Evolutionary conservation across 2,888 invertebrate genomes (phyloP), one percentile per base, ranked within the genome.

Genomic region (Tillus elongatus): DNA sequence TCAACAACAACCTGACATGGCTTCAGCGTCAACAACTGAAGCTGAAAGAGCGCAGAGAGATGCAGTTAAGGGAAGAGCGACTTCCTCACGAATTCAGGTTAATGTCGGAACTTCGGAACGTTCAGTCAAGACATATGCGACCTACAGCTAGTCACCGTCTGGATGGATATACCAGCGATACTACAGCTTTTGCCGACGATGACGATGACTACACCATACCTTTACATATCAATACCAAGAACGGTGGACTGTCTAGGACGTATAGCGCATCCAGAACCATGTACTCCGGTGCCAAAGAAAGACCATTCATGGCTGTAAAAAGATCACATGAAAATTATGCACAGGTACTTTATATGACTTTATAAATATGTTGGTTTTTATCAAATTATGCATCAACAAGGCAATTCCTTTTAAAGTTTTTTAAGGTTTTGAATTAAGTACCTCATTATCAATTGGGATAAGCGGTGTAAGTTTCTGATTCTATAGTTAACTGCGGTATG

Each of bases 21-120:
- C 71, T 88, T 43, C 85, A 86, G 63, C 72, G 81, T 46, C 87
- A 88, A 58, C 87, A 88, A 57, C 75, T 83, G 60, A 86, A 86
- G 60, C 71, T 88, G 30, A 74, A 83, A 33, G 85, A 85, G 51
- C 73, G 82, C 49, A 74, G 78, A 52, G 85, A 85, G 59, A 77
- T 80, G 41, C 73, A 82, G 57, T 73, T 80, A 61, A 70, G 80
- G 43, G 80, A 81, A 56, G 82, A 84, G 61, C 73, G 80, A 47
- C 72, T 75, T 50, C 78, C 79, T 44, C 75, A 79, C 58, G 85
- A 85, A 64, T 72, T 73, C 44, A 67, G 73, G 16, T 67, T 79
- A 39, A 64, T 77, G 46, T 70, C 71, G 3, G 77, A 78, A 56
- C 60, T 78, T 34, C 63, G 73, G 31, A 68, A 63, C 36, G 65